These are phyloP conservation scores for Noctua pronuba DNA, from an alignment of 2,888 invertebrate species.

Conservation along the genomic window DNA sequence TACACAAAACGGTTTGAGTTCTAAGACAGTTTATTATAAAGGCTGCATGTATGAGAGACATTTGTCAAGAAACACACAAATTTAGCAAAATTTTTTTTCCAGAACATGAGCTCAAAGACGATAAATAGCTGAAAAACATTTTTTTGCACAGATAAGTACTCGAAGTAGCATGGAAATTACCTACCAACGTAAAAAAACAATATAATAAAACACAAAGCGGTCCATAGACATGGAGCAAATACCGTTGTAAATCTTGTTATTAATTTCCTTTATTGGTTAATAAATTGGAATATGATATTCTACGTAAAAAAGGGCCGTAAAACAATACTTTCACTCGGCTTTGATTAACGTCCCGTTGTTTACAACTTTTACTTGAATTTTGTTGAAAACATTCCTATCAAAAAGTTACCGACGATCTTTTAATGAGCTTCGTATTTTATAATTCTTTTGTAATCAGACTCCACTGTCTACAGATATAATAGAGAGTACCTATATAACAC, in stretches of 20 bases:
- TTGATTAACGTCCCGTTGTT: slow-evolving; percentile 41
- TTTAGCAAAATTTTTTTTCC: background rate
- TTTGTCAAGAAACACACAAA: background rate
- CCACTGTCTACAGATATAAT: background rate
- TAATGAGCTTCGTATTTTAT: slow-evolving; percentile 21
- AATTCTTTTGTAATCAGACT: slow-evolving; percentile 25
- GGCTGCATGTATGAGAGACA: background rate
- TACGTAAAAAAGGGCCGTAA: slow-evolving; percentile 23
- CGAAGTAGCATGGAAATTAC: background rate
- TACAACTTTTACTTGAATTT: slow-evolving; percentile 27
- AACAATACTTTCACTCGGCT: slow-evolving; percentile 31
- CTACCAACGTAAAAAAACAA: background rate
- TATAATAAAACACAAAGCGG: slow-evolving; percentile 3
- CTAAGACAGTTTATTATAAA: slow-evolving; percentile 1
- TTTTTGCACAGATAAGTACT: background rate
- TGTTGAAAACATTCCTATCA: slow-evolving; percentile 17
- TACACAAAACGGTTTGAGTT: background rate
- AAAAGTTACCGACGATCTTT: slow-evolving; percentile 18
- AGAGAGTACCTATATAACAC: slow-evolving; percentile 2
- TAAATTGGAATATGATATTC: slow-evolving; percentile 44
- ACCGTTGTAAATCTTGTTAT: slow-evolving; percentile 27
- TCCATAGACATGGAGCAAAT: slow-evolving; percentile 5
- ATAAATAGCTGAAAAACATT: background rate
- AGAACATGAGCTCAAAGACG: background rate
- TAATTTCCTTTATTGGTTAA: slow-evolving; percentile 34